Evolutionary conservation across 2,797 vertebrate genomes (phyloP).

Genomic region (Diplodus puntazzo): DNA sequence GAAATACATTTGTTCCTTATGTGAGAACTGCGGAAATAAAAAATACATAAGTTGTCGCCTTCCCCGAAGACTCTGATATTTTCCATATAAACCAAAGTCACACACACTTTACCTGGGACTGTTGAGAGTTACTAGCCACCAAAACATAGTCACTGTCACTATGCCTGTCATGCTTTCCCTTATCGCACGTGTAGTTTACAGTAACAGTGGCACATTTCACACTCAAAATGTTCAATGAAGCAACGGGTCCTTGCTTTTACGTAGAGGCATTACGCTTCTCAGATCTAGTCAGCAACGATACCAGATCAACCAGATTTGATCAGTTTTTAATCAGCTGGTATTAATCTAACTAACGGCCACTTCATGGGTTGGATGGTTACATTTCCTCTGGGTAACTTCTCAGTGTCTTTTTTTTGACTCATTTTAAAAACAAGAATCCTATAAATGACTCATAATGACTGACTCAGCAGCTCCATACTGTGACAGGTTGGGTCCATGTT

Average conservation of each 20-base stretch:
- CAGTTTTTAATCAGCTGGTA: too few species aligned
- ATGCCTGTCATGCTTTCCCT: background rate
- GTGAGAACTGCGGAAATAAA: conserved; percentile 14
- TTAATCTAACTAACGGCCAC: too few species aligned
- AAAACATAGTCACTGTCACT: background rate
- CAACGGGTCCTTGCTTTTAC: too few species aligned
- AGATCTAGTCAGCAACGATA: too few species aligned
- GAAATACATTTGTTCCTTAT: conserved; percentile 16
- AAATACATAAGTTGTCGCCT: conserved; percentile 8
- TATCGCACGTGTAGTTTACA: background rate
- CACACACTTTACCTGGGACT: background rate
- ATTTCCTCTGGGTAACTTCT: background rate
- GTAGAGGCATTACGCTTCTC: too few species aligned
- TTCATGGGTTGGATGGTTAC: background rate
- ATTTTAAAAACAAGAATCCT: background rate
- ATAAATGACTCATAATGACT: background rate
- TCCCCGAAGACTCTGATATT: conserved; percentile 28
- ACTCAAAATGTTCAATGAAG: too few species aligned
- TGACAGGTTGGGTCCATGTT: too few species aligned
- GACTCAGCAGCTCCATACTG: too few species aligned
- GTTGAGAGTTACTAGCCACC: background rate
- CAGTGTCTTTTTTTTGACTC: background rate
- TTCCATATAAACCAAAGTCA: conserved; percentile 18
- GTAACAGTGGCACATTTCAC: too few species aligned
- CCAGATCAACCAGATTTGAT: too few species aligned